Evolutionary conservation across 2,888 invertebrate genomes (phyloP).

Genomic region (Lymantria dispar): DNA sequence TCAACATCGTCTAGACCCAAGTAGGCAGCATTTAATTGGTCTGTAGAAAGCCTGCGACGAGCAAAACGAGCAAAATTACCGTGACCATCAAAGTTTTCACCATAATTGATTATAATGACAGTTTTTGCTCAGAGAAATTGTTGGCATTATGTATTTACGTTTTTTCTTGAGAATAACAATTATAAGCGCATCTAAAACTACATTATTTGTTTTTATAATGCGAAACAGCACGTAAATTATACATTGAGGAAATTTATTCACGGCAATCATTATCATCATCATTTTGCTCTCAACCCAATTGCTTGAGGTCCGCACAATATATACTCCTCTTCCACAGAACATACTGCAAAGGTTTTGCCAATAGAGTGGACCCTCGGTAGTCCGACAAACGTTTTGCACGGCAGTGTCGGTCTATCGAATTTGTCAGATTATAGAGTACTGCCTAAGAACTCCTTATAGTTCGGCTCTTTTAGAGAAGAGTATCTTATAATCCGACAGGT

Average conservation of each 20-base stretch:
- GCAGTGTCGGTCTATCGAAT: too few species aligned
- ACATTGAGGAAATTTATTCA: not conserved
- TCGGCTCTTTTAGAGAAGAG: too few species aligned
- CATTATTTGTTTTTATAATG: not conserved
- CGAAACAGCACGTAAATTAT: not conserved
- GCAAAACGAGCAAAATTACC: slow-evolving; percentile 34
- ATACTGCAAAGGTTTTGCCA: too few species aligned
- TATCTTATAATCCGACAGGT: too few species aligned
- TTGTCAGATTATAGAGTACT: too few species aligned
- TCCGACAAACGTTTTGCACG: too few species aligned
- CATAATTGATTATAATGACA: slow-evolving; percentile 38
- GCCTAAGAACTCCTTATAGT: too few species aligned
- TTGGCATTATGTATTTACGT: slow-evolving; percentile 9
- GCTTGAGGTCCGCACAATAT: too few species aligned
- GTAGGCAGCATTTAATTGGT: slow-evolving; percentile 43
- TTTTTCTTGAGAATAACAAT: slow-evolving; percentile 7
- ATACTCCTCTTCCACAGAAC: too few species aligned
- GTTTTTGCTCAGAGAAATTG: slow-evolving; percentile 29
- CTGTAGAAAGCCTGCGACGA: slow-evolving; percentile 41
- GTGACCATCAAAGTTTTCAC: slow-evolving; percentile 33
- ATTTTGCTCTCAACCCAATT: too few species aligned
- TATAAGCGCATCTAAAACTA: not conserved
- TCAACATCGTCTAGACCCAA: slow-evolving; percentile 32
- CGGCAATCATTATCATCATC: too few species aligned
- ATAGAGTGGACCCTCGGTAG: too few species aligned